phyloP scores from a whole-genome alignment of 2,888 invertebrate genomes.

The Lycophotia porphyrea region DNA sequence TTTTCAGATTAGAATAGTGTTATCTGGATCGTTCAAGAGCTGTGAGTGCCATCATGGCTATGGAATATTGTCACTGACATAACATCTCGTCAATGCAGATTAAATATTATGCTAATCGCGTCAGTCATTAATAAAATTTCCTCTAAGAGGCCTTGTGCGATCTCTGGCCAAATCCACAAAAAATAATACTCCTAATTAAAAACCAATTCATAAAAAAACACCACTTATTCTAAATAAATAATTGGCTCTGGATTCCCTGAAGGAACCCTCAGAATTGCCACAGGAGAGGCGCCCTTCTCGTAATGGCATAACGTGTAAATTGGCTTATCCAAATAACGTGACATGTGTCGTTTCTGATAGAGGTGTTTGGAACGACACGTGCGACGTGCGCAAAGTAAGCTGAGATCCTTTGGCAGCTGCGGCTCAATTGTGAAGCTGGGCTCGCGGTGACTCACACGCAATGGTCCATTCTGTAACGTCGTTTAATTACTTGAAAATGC shows the following conservation, averaged over 20 bases:
- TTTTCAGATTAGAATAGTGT: background rate
- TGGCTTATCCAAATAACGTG: slow-evolving; percentile 48
- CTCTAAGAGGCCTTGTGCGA: background rate
- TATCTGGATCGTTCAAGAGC: background rate
- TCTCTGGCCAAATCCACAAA: background rate
- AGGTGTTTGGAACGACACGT: slow-evolving; percentile 77
- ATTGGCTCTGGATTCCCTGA: slow-evolving; percentile 41
- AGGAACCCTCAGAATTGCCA: slow-evolving; percentile 9
- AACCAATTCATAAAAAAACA: slow-evolving; percentile 31
- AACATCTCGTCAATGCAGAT: background rate
- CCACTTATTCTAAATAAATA: slow-evolving; percentile 42
- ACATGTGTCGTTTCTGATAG: slow-evolving; percentile 75
- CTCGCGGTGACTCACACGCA: slow-evolving; percentile 78
- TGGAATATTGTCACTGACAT: background rate
- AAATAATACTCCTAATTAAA: slow-evolving; percentile 8
- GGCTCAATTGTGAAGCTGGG: slow-evolving; percentile 78
- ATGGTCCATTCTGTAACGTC: slow-evolving; percentile 60
- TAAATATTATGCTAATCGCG: background rate
- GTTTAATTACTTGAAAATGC: slow-evolving; percentile 44
- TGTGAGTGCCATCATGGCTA: background rate
- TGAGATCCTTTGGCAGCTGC: slow-evolving; percentile 90
- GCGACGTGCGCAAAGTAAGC: slow-evolving; percentile 88
- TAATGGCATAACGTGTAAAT: slow-evolving; percentile 32
- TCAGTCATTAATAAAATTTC: background rate
- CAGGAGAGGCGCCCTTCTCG: background rate